Conservation (phyloP, 1,140 invertebrate genomes). For the Bombus turneri region DNA sequence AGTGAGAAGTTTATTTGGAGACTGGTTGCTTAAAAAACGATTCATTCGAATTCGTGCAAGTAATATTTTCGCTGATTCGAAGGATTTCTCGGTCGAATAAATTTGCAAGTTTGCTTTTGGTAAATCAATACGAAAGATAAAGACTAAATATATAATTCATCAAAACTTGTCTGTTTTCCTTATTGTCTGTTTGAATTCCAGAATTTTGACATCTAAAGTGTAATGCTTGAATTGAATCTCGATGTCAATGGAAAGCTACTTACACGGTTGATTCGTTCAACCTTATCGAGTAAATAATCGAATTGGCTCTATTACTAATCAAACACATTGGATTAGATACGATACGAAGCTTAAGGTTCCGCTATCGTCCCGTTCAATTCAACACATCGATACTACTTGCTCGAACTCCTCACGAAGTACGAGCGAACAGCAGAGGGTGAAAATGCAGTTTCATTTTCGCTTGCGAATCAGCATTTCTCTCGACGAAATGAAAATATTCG, state of each 20-base stretch:
- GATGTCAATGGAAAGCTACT: conserved; percentile 11
- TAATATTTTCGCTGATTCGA: neutral
- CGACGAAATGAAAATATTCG: neutral
- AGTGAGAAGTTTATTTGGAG: neutral
- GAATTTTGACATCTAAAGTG: neutral
- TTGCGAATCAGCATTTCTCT: neutral
- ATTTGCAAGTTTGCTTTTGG: neutral
- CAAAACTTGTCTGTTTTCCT: neutral
- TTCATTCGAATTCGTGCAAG: neutral
- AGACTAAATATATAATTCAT: neutral
- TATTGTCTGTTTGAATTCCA: neutral
- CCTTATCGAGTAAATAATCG: conserved; percentile 23
- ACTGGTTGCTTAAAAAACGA: neutral
- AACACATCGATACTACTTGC: conserved; percentile 14
- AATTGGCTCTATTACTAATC: conserved; percentile 19
- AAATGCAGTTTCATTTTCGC: conserved; percentile 8
- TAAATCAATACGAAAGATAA: neutral
- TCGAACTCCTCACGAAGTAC: neutral
- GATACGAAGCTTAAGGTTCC: conserved; percentile 9
- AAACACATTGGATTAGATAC: conserved; percentile 18
- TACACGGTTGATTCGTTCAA: neutral
- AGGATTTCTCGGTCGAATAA: neutral
- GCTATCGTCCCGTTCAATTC: neutral
- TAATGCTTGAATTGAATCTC: neutral
- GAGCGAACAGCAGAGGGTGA: neutral